Evolutionary conservation across 2,797 vertebrate species (phyloP).

Genomic region (Hydrolagus colliei): DNA sequence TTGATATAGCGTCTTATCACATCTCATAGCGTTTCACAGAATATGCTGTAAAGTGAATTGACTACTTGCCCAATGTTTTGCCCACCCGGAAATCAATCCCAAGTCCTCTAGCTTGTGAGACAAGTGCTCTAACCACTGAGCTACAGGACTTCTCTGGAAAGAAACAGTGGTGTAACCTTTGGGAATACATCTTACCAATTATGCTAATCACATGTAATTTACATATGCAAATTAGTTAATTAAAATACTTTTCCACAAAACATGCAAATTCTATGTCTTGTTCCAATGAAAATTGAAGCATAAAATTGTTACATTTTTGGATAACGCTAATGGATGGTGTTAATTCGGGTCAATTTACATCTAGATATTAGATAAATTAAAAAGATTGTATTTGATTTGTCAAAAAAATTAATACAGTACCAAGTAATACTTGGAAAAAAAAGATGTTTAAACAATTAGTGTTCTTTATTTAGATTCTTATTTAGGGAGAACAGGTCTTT

Average conservation of each 20-base stretch:
- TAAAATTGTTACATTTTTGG: background rate
- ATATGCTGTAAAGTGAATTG: no score
- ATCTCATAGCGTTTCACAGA: no score
- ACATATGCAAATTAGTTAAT: background rate
- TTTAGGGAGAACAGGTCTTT: no score
- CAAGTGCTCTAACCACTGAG: no score
- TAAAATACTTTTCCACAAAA: background rate
- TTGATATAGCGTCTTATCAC: no score
- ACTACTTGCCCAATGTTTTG: no score
- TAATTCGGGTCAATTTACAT: background rate
- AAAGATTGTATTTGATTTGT: background rate
- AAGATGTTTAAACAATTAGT: background rate
- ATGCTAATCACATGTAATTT: slow-evolving; percentile 13
- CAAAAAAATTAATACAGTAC: background rate
- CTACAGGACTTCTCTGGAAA: background rate
- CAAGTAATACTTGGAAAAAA: background rate
- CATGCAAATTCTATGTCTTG: background rate
- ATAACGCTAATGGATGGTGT: background rate
- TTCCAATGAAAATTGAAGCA: background rate
- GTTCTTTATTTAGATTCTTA: no score
- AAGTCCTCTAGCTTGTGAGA: no score
- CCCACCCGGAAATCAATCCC: no score
- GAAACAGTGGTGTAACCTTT: background rate
- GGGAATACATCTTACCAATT: background rate
- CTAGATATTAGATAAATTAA: slow-evolving; percentile 3